Evolutionary conservation across 2,113 vertebrate species (phyloP).

Genomic region (Sialia sialis): DNA sequence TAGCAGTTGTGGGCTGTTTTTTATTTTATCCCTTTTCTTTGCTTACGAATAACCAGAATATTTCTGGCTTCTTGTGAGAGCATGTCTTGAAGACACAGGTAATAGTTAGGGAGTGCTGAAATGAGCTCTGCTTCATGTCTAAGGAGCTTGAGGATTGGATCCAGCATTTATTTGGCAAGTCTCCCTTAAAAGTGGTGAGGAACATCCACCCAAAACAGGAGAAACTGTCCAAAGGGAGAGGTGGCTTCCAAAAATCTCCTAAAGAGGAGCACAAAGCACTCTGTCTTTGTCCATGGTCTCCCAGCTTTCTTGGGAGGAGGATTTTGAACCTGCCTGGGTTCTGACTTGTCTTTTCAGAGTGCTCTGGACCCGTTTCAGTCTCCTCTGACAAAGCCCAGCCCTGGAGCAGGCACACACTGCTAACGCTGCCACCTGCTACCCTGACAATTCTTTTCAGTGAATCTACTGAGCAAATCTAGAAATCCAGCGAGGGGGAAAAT

Average conservation of each 20-base stretch:
- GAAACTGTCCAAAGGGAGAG: neutral
- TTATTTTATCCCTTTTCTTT: neutral
- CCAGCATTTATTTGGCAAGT: neutral
- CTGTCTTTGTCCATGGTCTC: neutral
- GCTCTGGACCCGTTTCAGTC: neutral
- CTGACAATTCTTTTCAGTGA: neutral
- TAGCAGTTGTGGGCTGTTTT: neutral
- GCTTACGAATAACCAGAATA: neutral
- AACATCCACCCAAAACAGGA: neutral
- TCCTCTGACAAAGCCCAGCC: neutral
- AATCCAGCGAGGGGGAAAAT: neutral
- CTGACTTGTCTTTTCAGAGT: neutral
- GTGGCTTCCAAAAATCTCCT: neutral
- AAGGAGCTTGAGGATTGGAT: neutral
- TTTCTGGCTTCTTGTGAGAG: neutral
- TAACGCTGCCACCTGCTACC: neutral
- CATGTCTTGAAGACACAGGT: neutral
- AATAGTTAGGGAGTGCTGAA: neutral
- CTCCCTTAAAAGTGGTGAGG: neutral
- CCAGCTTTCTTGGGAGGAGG: neutral
- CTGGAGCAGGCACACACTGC: neutral
- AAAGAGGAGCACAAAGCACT: rapidly evolving
- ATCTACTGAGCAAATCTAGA: neutral
- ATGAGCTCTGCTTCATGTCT: neutral
- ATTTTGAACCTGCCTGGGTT: neutral